Evolutionary conservation across 2,113 vertebrate species (phyloP).

Genomic region (Cryptoleucopteryx plumbea): DNA sequence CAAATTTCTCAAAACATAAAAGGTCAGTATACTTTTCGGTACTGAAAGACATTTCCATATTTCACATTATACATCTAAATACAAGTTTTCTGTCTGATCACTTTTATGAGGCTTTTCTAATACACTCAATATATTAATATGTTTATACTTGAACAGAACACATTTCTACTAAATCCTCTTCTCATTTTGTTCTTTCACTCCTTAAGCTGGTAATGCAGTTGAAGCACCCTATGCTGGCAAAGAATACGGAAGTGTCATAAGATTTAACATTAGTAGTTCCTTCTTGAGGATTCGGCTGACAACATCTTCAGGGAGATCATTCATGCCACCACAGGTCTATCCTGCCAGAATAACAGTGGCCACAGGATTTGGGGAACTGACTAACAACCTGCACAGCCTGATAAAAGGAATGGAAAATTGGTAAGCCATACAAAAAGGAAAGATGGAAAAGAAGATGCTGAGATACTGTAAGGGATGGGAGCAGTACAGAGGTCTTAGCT

Average conservation of each 20-base stretch:
- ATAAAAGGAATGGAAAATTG: not conserved
- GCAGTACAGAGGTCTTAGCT: not conserved
- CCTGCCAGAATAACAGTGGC: not conserved
- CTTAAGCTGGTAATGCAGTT: not conserved
- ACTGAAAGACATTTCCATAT: not conserved
- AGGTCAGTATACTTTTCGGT: not conserved
- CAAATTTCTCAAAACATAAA: not conserved
- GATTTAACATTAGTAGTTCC: not conserved
- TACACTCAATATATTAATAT: not conserved
- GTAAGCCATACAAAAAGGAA: not conserved
- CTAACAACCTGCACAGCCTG: not conserved
- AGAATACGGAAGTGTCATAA: not conserved
- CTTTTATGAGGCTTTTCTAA: not conserved
- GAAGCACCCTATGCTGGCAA: not conserved
- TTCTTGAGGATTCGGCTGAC: not conserved
- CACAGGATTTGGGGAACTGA: not conserved
- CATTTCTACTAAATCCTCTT: not conserved
- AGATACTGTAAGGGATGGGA: not conserved
- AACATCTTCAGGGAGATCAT: not conserved
- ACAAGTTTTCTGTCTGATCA: not conserved
- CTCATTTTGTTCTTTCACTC: not conserved
- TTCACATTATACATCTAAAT: not conserved
- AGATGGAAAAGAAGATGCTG: not conserved
- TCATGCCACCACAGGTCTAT: not conserved
- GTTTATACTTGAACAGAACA: not conserved